phyloP scores from a whole-genome alignment of 2,113 vertebrate species.

The Melanerpes formicivorus region DNA sequence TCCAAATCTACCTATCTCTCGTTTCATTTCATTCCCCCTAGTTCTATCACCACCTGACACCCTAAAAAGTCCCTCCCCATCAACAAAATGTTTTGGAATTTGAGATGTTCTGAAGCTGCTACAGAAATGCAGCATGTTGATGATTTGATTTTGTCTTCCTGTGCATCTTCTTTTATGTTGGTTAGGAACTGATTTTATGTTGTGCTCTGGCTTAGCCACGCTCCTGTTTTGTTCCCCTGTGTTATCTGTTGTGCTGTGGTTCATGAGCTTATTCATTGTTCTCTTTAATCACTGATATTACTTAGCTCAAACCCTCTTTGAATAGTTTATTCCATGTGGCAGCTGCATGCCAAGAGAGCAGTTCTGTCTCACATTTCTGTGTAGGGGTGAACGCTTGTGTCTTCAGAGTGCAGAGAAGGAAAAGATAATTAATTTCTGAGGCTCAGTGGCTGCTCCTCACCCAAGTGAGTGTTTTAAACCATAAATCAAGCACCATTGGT shows the following conservation, averaged over 20 bases:
- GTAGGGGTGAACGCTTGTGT: not conserved
- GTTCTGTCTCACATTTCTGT: not conserved
- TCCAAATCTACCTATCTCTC: too few relatives aligned
- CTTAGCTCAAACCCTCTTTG: not conserved
- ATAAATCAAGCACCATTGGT: accelerated
- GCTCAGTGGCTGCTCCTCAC: not conserved
- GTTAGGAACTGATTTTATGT: not conserved
- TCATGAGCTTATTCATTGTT: not conserved
- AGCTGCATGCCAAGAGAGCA: not conserved
- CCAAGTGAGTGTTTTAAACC: not conserved
- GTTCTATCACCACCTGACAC: too few relatives aligned
- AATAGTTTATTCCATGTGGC: not conserved
- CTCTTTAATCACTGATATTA: not conserved
- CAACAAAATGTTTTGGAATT: not conserved
- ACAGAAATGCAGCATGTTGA: not conserved
- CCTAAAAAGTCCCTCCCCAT: not conserved
- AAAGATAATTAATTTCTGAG: not conserved
- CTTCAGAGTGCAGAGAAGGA: not conserved
- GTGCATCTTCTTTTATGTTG: not conserved
- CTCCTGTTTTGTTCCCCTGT: not conserved
- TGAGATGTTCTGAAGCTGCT: not conserved
- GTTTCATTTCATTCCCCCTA: too few relatives aligned
- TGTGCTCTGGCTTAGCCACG: not conserved
- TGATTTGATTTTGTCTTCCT: too few relatives aligned
- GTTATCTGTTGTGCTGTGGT: not conserved